Base-by-base conservation (phyloP, 2,113 vertebrate species). In the Columba livia region DNA sequence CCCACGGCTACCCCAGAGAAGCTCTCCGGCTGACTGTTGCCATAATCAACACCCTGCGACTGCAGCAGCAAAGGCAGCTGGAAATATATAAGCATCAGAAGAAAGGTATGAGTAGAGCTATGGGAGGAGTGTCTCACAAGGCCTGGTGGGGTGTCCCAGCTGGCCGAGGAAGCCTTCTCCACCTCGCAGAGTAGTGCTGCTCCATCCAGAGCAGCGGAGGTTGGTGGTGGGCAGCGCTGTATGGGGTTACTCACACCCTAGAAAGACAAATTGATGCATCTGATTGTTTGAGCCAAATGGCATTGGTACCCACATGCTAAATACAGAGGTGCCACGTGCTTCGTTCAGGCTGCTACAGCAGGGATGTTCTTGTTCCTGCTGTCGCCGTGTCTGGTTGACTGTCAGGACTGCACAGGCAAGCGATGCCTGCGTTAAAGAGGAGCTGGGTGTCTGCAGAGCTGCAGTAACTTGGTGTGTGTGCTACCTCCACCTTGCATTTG, bases 21-120 rank as follows among this genome's bases (percentile, higher is more conserved):
- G 99, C 99, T 50, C 98, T 99, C 87, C 98, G 99, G n/a, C 96
- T 99, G 75, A 99, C 99, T 0, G 99, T 99, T 32, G 99, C 99
- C 95, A 99, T 99, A 94, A 99, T 99, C 97, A 99, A 99, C 97
- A 99, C 99, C 8, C 97, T 99, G 78, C 98, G 99, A 65, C 98
- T 99, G 72, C 99, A 99, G 89, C 99, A 99, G 95, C 99, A 99
- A 86, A 98, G 99, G 64, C 99, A 99, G 88, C 98, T 99, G 98
- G 99, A 99, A 96, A 99, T 99, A 95, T 99, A 99, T 98, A 99
- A 99, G 94, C 99, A 99, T 97, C 99, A 99, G 97, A 99, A 99
- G 97, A 99, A 99, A 99, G 99, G 99, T 99, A 98, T 18, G 85
- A 71, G 38, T 79, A 79, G 67, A 65, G 12, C 40, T 54, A 2